Percentiles rank a stretch among this genome's conserved stretches.
phyloP scores from a whole-genome alignment of 2,888 invertebrate genomes.

The Nemapogon koenigi region DNA sequence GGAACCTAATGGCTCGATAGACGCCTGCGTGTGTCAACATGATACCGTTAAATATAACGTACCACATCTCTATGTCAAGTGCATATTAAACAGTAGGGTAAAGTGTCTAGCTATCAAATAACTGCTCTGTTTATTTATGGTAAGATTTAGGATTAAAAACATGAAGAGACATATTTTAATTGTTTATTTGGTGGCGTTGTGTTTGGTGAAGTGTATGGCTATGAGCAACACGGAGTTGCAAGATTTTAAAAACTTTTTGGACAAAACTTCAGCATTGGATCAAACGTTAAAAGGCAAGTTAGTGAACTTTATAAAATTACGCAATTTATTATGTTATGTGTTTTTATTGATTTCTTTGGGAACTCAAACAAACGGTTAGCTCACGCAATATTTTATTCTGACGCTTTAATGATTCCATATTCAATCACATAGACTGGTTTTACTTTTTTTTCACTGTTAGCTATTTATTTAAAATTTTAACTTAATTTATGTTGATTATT shows the following conservation, averaged over 20 bases:
- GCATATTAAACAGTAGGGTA: constrained; percentile 2
- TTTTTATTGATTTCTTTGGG: too few relatives aligned
- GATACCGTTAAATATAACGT: constrained; percentile 26
- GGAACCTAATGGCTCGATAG: too few relatives aligned
- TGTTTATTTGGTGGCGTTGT: constrained; percentile 30
- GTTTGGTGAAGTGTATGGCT: constrained; percentile 36
- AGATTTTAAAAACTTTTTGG: constrained; percentile 46
- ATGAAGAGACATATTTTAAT: constrained; percentile 34
- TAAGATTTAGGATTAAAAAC: not conserved
- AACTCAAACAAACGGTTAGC: too few relatives aligned
- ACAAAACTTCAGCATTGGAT: constrained; percentile 46
- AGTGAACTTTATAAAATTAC: not conserved
- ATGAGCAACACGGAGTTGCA: constrained; percentile 43
- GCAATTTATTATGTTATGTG: too few relatives aligned
- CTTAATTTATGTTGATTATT: too few relatives aligned
- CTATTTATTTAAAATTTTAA: too few relatives aligned
- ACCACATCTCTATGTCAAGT: constrained; percentile 2
- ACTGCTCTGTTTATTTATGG: not conserved
- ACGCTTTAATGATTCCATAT: too few relatives aligned
- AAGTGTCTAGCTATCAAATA: too few relatives aligned
- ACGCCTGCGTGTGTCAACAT: constrained; percentile 20
- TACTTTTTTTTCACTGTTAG: too few relatives aligned
- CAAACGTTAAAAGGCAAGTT: constrained; percentile 51
- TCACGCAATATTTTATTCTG: too few relatives aligned
- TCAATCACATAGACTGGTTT: too few relatives aligned